Evolutionary conservation across 2,113 vertebrate genomes (phyloP).

Genomic region (Coptodon bakossiorum): DNA sequence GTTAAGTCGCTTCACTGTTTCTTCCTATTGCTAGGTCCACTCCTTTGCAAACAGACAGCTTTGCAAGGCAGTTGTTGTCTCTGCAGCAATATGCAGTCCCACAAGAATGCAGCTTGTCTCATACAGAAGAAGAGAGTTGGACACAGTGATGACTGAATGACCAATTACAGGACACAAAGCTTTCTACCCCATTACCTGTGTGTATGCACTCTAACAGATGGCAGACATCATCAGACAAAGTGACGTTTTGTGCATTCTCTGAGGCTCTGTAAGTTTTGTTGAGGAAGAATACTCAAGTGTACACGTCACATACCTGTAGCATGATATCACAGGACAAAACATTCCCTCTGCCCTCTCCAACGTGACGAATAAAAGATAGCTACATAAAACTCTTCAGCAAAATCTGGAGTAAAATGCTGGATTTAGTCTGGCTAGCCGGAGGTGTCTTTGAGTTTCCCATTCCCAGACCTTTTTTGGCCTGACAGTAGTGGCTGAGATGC

Average conservation of each 20-base stretch:
- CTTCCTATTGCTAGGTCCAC: not conserved
- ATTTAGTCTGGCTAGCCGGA: not conserved
- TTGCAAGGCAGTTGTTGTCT: not conserved
- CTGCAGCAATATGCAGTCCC: not conserved
- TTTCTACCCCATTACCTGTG: slow-evolving; percentile 27
- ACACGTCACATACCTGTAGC: not conserved
- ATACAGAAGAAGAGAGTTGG: not conserved
- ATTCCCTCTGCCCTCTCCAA: not conserved
- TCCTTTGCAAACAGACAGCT: not conserved
- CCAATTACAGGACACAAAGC: slow-evolving; percentile 24
- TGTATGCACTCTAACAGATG: slow-evolving; percentile 2
- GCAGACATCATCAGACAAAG: not conserved
- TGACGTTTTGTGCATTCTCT: not conserved
- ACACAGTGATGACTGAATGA: slow-evolving; percentile 37
- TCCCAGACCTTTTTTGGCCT: not conserved
- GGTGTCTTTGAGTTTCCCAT: not conserved
- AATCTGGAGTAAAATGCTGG: not conserved
- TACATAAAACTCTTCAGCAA: not conserved
- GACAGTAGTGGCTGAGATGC: not conserved
- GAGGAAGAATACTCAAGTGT: not conserved
- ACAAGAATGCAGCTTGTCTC: slow-evolving; percentile 34
- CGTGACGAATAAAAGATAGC: not conserved
- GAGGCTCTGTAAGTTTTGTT: not conserved
- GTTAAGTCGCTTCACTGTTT: not conserved
- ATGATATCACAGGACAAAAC: not conserved